These are phyloP conservation scores for Notoglanidium macrostoma DNA, from an alignment of 2,797 vertebrate genomes.

Conservation along the genomic window DNA sequence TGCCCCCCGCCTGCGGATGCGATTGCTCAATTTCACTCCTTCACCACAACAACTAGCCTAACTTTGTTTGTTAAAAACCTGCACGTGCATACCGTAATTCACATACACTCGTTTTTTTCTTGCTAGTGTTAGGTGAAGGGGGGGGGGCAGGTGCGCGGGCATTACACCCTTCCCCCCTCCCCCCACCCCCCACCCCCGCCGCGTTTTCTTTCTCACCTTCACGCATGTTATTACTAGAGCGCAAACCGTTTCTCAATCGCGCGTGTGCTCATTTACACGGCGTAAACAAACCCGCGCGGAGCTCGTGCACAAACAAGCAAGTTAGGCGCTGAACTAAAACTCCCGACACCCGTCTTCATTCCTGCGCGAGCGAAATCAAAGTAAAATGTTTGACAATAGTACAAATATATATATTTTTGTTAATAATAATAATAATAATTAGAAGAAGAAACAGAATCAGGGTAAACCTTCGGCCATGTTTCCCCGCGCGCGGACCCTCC, in stretches of 20 bases:
- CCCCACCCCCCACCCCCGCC: not conserved
- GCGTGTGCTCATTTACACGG: slow-evolving; percentile 2
- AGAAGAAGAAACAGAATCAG: slow-evolving; percentile 74
- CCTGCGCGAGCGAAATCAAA: slow-evolving; percentile 60
- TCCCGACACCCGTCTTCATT: not conserved
- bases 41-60: not conserved
- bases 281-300: slow-evolving; percentile 28
- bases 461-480: slow-evolving; percentile 99
- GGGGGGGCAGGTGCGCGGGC: slow-evolving; percentile 72
- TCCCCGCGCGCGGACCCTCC: slow-evolving; percentile 92
- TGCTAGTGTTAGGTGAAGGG: not conserved
- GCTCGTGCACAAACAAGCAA: slow-evolving; percentile 12
- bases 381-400: not conserved
- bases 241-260: not conserved
- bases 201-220: not conserved
- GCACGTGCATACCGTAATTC: slow-evolving; percentile 17
- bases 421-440: slow-evolving; percentile 33
- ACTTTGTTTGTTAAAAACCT: not conserved
- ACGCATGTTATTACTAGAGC: not conserved
- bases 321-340: not conserved
- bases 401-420: not conserved
- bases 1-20: not conserved
- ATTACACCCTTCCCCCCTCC: slow-evolving; percentile 6
- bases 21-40: slow-evolving; percentile 20
- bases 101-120: not conserved